Base-by-base conservation (phyloP, 53 echinoderm and acorn worm genomes). In the Echinarachnius parma region DNA sequence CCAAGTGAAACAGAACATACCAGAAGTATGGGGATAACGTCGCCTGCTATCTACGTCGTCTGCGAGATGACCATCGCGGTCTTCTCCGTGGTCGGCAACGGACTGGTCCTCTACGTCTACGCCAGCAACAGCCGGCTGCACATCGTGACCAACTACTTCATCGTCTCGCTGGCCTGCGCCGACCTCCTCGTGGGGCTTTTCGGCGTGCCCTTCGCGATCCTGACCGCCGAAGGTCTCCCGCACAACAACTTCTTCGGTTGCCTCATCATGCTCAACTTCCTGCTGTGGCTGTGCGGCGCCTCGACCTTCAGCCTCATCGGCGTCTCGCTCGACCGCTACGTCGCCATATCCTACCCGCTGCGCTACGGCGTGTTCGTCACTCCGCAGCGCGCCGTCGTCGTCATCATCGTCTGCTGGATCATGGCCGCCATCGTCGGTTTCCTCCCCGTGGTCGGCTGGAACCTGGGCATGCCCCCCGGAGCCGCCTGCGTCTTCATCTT, bases 221-320 rank as follows among this genome's bases (percentile, higher is more conserved):
- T 89, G 13, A 89, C 89, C 13, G 50, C 37, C 15, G 69, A 80
- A 21, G 77, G 83, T 16, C 59, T 80, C 0, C 89, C 89, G 13
- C 78, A 78, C 28, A 53, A 37, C 10, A 79, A 75, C 80, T 88
- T 88, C 68, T 46, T 54, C 25, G 88, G 75, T 0, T 88, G 88
- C 62, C 67, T 88, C 21, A 80, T 85, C 74, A 89, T 89, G 85
- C 35, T 89, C 47, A 82, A 82, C 33, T 89, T 89, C 66, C 52
- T 89, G 30, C 75, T 89, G 36, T 85, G 90, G 82, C 56, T 89
- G 5, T 89, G 90, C 44, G 90, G 76, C 0, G 85, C 84, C 0
- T 89, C 90, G 5, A 89, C 90, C 2, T 89, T 89, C 37, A 86
- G 85, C 48, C 66, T 89, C 21, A 85, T 89, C 23, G 90, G 90